These are phyloP conservation scores for Benthosema pterotum DNA, from an alignment of 2,797 vertebrate species.

Conservation along the genomic window DNA sequence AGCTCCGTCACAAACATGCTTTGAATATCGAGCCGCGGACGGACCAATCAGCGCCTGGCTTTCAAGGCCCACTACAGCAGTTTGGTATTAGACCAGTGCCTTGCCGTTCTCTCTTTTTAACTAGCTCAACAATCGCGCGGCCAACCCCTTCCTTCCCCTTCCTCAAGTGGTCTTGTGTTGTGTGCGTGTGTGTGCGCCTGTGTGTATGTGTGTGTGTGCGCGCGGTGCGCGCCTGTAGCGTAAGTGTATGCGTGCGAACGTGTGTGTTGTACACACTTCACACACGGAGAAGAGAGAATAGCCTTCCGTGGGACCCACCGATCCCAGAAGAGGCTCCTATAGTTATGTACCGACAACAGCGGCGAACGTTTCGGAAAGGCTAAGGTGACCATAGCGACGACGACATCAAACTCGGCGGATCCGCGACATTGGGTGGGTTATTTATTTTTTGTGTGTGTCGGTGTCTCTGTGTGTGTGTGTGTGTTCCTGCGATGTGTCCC, in stretches of 20 bases:
- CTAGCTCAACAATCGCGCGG: neutral
- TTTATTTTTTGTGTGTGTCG: neutral
- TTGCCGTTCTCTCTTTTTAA: constrained; percentile 12
- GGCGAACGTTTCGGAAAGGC: constrained; percentile 26
- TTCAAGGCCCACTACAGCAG: constrained; percentile 24
- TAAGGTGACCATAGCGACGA: constrained; percentile 23
- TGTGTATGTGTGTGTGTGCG: neutral
- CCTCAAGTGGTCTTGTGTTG: neutral
- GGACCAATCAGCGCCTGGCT: constrained; percentile 58
- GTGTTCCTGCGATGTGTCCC: constrained; percentile 35
- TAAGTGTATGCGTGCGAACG: neutral
- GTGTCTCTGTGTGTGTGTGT: neutral
- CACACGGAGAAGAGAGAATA: no score
- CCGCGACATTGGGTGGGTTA: constrained; percentile 70
- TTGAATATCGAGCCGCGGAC: constrained; percentile 1
- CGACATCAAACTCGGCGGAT: constrained; percentile 45
- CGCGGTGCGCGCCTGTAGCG: neutral
- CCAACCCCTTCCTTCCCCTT: neutral
- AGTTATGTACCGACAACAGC: constrained; percentile 26
- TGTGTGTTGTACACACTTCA: constrained; percentile 7
- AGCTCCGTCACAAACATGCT: constrained; percentile 31
- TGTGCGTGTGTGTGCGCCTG: neutral
- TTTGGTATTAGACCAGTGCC: constrained; percentile 40
- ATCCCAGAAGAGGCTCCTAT: no score
- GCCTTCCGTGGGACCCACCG: neutral